Percentiles rank a stretch among this genome's conserved stretches.
Evolutionary conservation across 2,113 vertebrate genomes (phyloP).

Genomic region (Sceloporus tristichus): DNA sequence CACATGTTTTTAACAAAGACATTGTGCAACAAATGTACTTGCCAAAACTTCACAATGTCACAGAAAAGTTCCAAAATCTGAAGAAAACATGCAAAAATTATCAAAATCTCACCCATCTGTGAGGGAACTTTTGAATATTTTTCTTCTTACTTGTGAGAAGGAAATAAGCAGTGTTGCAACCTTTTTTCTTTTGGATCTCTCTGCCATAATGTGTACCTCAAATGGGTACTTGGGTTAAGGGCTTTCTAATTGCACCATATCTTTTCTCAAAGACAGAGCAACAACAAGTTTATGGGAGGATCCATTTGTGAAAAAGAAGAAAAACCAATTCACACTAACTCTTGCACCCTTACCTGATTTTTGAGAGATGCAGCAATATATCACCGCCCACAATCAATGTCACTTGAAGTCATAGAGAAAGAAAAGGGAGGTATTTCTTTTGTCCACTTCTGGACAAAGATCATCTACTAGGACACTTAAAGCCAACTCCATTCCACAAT

Average conservation of each 20-base stretch:
- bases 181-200: no score
- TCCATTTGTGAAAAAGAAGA: neutral
- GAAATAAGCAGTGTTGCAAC: no score
- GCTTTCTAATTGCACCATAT: neutral
- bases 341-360: neutral
- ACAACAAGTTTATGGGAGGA: neutral
- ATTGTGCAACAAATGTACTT: no score
- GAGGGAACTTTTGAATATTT: no score
- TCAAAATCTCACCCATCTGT: no score
- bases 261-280: neutral
- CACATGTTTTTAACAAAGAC: no score
- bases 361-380: neutral
- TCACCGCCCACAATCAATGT: neutral
- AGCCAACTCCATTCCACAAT: neutral
- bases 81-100: no score
- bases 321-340: neutral
- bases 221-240: no score
- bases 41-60: no score
- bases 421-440: neutral
- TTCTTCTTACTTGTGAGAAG: no score
- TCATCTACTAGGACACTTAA: neutral
- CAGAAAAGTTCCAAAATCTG: no score
- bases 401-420: neutral
- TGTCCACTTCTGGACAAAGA: neutral
- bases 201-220: no score